A percentile compares a stretch with the other conserved stretches of the same genome.
phyloP scores from a whole-genome alignment of 2,797 vertebrate species.

The Enteromius treurensis region DNA sequence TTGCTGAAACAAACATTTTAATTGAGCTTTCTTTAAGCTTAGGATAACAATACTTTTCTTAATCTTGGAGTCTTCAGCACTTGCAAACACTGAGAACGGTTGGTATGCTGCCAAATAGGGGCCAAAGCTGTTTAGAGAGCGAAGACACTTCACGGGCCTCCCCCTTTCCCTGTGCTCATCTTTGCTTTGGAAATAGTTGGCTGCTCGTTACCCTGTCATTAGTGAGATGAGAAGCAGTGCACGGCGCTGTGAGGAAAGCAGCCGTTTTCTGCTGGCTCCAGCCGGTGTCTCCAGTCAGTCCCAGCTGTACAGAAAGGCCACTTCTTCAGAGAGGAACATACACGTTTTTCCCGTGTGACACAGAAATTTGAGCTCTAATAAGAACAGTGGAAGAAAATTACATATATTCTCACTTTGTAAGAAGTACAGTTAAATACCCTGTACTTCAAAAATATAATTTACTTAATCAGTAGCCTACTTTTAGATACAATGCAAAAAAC shows the following conservation, averaged over 20 bases:
- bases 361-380: conserved; percentile 30
- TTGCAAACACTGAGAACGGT: conserved; percentile 48
- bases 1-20: conserved; percentile 14
- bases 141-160: conserved; percentile 36
- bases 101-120: conserved; percentile 59
- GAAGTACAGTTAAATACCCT: background rate
- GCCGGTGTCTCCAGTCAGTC: conserved; percentile 56
- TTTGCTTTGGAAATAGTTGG: conserved; percentile 68
- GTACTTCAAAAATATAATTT: background rate
- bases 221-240: conserved; percentile 71
- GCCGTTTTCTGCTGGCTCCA: conserved; percentile 45
- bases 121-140: conserved; percentile 58
- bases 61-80: conserved; percentile 24
- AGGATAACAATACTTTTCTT: conserved; percentile 21
- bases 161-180: conserved; percentile 47
- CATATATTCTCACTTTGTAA: conserved; percentile 9
- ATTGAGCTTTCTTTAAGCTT: conserved; percentile 22
- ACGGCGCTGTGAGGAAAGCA: conserved; percentile 58
- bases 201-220: conserved; percentile 75
- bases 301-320: conserved; percentile 66
- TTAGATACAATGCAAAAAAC: background rate
- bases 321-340: conserved; percentile 63
- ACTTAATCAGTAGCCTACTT: background rate
- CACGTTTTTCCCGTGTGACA: conserved; percentile 40
- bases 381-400: conserved; percentile 14